Base-by-base conservation (phyloP, 2,113 vertebrate genomes). In the Oryzias javanicus region DNA sequence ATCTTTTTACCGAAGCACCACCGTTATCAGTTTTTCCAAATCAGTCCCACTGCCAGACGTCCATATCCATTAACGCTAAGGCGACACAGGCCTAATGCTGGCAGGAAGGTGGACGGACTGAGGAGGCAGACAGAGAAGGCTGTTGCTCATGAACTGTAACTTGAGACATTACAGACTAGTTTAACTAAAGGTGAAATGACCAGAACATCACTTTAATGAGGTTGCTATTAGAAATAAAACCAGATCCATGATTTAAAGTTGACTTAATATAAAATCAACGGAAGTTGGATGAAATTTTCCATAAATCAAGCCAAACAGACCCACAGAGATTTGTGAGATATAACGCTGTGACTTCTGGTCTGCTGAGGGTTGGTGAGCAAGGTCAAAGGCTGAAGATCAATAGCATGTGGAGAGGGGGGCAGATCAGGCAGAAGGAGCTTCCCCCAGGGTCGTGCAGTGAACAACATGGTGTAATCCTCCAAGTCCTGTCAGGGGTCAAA, bases 381-480 rank as follows among this genome's bases (percentile, higher is more conserved):
- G 80, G 81, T 78, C 73, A 83, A 69, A 79, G 88, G 88, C 84
- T 40, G 52, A 66, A 76, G 70, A 77, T 82, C 78, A 81, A 61
- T 78, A 67, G 47, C 53, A 45, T 70, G 56, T 35, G 42, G 2
- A 45, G 48, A 49, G 42, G 57, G 35, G 51, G 57, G 68, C 60
- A 59, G 50, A 61, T 60, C 57, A 56, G 44, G 60, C 55, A 47
- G 49, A 59, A 20, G 57, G 57, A 60, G 67, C 61, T 53, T 59
- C 45, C 66, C 45, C 47, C 2, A 6, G 74, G 64, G 76, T 77
- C 18, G 46, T 54, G 62, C 10, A 35, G 15, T 51, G 62, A 70
- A 55, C 62, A 76, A 70, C 42, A 49, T 35, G 17, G 48, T 25
- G 29, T 67, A 72, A 84, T 79, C 59, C 55, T n/a, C 7, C 42